Evolutionary conservation across 1,140 invertebrate species (phyloP).

Genomic region (Saxidomus purpurata): DNA sequence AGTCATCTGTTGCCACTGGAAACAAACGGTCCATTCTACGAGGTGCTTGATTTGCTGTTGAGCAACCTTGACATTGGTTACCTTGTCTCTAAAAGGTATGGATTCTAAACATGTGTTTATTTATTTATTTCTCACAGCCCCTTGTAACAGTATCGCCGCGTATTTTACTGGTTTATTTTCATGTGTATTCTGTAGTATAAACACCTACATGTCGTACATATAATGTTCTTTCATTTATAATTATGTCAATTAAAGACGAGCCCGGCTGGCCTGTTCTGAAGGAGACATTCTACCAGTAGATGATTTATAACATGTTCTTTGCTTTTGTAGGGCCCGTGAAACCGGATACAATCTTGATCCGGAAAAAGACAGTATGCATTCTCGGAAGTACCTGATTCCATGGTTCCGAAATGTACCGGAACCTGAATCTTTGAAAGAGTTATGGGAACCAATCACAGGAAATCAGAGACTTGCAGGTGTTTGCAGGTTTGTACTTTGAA

Average conservation of each 20-base stretch:
- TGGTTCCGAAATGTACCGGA: slow-evolving; percentile 73
- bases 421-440: slow-evolving; percentile 64
- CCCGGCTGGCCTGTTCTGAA: no score
- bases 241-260: no score
- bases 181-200: no score
- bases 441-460: slow-evolving; percentile 59
- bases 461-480: slow-evolving; percentile 67
- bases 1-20: slow-evolving; percentile 75
- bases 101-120: background rate
- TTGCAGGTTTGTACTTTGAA: slow-evolving; percentile 58
- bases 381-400: slow-evolving; percentile 72
- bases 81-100: slow-evolving; percentile 72
- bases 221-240: no score
- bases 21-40: slow-evolving; percentile 70
- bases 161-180: no score
- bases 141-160: no score
- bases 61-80: slow-evolving; percentile 81
- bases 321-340: background rate
- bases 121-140: background rate
- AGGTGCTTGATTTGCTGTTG: slow-evolving; percentile 75
- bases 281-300: no score
- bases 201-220: no score
- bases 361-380: slow-evolving; percentile 47
- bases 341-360: slow-evolving; percentile 59
- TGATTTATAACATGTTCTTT: no score